Conservation (phyloP, 2,888 invertebrate species). For the Tineola bisselliella region DNA sequence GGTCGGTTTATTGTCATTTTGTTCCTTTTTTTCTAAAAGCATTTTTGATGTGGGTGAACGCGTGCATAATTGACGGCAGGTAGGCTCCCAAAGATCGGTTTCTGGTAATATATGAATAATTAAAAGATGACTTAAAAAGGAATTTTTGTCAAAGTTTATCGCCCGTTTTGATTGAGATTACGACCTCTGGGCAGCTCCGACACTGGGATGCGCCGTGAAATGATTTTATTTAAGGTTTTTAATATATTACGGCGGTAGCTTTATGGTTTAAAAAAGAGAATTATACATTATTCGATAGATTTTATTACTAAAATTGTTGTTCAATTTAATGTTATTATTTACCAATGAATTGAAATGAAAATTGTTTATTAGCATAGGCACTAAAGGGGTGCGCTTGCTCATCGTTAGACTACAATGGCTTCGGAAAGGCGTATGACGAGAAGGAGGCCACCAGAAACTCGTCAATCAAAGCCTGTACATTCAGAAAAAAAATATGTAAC, state of each 20-base stretch:
- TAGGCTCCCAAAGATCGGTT: conserved; percentile 43
- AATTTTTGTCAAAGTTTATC: conserved; percentile 67
- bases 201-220: conserved; percentile 35
- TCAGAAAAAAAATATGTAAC: too few species aligned
- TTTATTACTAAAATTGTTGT: neutral
- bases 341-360: too few species aligned
- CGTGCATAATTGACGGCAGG: conserved; percentile 30
- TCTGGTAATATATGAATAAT: conserved; percentile 64
- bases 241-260: conserved; percentile 49
- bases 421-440: too few species aligned
- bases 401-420: too few species aligned
- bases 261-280: conserved; percentile 38
- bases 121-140: conserved; percentile 64
- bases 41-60: conserved; percentile 19
- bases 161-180: conserved; percentile 65
- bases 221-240: conserved; percentile 26
- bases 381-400: too few species aligned
- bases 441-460: too few species aligned
- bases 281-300: conserved; percentile 42
- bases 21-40: conserved; percentile 14
- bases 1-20: conserved; percentile 47
- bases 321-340: too few species aligned
- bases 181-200: conserved; percentile 31
- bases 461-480: too few species aligned
- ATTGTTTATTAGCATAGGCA: too few species aligned